These are phyloP conservation scores for Aelia acuminata DNA, from an alignment of 2,888 invertebrate genomes.

Conservation along the genomic window DNA sequence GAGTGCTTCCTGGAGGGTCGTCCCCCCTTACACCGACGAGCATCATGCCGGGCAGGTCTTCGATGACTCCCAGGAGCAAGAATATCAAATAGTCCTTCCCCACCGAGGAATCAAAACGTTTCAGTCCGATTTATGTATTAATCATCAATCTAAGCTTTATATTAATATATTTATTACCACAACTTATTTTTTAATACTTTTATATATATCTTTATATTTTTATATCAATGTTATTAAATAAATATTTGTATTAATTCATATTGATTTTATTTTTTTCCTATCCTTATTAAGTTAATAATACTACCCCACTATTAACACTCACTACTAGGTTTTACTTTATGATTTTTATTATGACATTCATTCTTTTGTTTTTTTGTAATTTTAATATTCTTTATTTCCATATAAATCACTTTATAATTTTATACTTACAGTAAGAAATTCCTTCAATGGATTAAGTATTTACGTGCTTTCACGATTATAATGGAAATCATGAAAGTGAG, in stretches of 20 bases:
- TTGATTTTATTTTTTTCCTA: not conserved
- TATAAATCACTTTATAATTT: no score
- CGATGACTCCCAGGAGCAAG: not conserved
- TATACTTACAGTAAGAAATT: no score
- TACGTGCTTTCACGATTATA: no score
- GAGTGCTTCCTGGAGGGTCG: not conserved
- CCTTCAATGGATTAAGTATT: no score
- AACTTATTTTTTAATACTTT: constrained; percentile 38
- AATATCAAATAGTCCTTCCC: constrained; percentile 12
- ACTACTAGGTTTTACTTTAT: no score
- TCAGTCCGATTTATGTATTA: not conserved
- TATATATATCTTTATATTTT: constrained; percentile 11
- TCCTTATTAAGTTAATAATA: no score
- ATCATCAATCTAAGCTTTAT: constrained; percentile 22
- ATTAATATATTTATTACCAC: constrained; percentile 41
- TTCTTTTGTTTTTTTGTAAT: no score
- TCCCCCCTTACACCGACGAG: not conserved
- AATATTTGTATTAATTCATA: not conserved
- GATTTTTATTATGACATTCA: no score
- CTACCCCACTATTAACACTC: no score
- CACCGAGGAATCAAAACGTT: constrained; percentile 2
- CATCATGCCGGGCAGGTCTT: not conserved
- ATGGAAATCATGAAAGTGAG: no score
- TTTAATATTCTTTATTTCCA: no score
- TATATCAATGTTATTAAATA: constrained; percentile 27